Evolutionary conservation across 2,888 invertebrate species (phyloP).

Genomic region (Nomada lathburiana): DNA sequence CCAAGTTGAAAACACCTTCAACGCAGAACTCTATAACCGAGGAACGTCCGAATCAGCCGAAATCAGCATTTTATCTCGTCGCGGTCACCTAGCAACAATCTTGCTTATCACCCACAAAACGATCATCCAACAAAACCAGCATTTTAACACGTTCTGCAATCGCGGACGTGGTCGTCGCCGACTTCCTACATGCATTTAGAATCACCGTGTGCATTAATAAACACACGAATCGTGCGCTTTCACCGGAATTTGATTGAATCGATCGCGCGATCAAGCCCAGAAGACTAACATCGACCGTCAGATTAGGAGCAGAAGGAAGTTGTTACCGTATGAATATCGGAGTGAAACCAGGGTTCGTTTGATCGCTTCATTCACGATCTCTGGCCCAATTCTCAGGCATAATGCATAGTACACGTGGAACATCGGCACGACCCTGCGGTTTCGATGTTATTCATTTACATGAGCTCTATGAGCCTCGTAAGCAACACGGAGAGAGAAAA

Average conservation of each 20-base stretch:
- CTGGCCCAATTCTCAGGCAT: slow-evolving; percentile 54
- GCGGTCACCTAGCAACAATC: slow-evolving; percentile 46
- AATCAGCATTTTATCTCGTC: slow-evolving; percentile 51
- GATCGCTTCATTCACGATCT: slow-evolving; percentile 50
- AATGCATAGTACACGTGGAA: slow-evolving; percentile 30
- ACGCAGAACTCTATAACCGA: not conserved
- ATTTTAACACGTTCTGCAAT: slow-evolving; percentile 23
- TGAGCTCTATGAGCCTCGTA: slow-evolving; percentile 26
- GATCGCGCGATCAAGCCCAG: slow-evolving; percentile 39
- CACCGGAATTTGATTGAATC: slow-evolving; percentile 62
- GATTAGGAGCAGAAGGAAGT: slow-evolving; percentile 49
- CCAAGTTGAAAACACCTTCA: not conserved
- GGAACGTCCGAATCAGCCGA: slow-evolving; percentile 27
- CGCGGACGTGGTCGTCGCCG: not conserved
- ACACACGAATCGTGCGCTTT: slow-evolving; percentile 60
- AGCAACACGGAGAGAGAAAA: slow-evolving; percentile 5
- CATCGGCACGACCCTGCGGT: slow-evolving; percentile 36
- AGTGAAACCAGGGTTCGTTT: slow-evolving; percentile 59
- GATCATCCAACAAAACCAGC: slow-evolving; percentile 16
- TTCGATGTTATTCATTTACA: slow-evolving; percentile 57
- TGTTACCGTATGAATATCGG: slow-evolving; percentile 56
- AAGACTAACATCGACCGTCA: slow-evolving; percentile 11
- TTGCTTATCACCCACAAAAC: slow-evolving; percentile 49
- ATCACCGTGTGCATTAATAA: slow-evolving; percentile 48
- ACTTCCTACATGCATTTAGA: not conserved